phyloP scores from a whole-genome alignment of 2,797 vertebrate species.

The Podargus strigoides region DNA sequence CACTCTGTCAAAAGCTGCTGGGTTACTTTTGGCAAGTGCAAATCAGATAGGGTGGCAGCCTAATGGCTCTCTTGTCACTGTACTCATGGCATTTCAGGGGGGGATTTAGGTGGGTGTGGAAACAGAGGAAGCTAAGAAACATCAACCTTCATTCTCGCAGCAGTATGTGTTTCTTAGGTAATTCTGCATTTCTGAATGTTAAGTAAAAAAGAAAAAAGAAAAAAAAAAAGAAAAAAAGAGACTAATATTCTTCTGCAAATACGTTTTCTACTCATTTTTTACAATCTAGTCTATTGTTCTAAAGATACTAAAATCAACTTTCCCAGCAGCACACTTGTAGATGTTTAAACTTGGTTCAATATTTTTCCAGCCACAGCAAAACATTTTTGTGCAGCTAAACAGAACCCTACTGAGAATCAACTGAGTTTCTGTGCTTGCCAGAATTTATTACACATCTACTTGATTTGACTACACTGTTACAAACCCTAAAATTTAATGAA shows the following conservation, averaged over 20 bases:
- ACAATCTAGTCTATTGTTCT: background rate
- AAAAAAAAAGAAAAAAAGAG: background rate
- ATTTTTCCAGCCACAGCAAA: background rate
- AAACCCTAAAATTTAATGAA: background rate
- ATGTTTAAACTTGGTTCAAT: background rate
- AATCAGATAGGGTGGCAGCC: background rate
- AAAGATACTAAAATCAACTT: background rate
- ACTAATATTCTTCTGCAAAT: background rate
- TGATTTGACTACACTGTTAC: conserved; percentile 1
- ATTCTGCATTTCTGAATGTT: background rate
- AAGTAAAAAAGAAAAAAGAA: background rate
- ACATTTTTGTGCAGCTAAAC: background rate
- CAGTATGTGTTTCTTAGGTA: background rate
- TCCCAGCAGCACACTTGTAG: background rate
- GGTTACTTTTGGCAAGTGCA: background rate
- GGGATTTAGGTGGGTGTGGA: background rate
- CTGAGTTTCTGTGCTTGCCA: background rate
- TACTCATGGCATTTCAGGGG: background rate
- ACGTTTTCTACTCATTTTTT: background rate
- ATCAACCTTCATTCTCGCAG: background rate
- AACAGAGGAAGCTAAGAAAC: background rate
- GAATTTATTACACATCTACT: conserved; percentile 10
- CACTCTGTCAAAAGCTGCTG: background rate
- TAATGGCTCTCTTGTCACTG: background rate
- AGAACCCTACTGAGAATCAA: conserved; percentile 1